These are phyloP conservation scores for Chelidonichthys spinosus DNA, from an alignment of 2,797 vertebrate species.

Conservation along the genomic window DNA sequence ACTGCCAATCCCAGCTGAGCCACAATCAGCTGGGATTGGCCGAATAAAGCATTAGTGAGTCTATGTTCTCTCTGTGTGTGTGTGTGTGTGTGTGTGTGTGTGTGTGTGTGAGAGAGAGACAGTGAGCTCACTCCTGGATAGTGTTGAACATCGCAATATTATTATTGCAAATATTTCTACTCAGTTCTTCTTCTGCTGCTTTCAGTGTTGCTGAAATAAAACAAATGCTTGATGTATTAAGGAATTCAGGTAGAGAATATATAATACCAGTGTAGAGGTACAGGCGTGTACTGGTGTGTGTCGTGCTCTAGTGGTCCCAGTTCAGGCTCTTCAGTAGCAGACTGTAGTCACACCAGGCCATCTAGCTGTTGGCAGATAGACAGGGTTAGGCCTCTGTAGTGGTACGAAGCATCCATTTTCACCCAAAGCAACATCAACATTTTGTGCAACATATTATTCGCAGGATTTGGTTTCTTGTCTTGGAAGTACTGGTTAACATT, in stretches of 20 bases:
- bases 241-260: background rate
- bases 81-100: no score
- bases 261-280: background rate
- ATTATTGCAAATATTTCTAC: no score
- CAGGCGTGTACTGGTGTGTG: background rate
- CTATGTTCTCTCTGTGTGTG: no score
- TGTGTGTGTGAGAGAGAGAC: no score
- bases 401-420: slow-evolving; percentile 29
- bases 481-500: background rate
- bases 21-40: no score
- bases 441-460: slow-evolving; percentile 9
- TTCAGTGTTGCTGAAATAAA: no score
- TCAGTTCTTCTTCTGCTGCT: no score
- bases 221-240: no score
- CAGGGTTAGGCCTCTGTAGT: slow-evolving; percentile 49
- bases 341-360: slow-evolving; percentile 44
- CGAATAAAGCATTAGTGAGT: no score
- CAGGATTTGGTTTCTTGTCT: slow-evolving; percentile 24
- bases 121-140: no score
- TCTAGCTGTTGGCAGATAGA: slow-evolving; percentile 45
- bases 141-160: no score
- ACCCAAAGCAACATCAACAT: slow-evolving; percentile 39
- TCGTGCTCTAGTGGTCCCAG: background rate
- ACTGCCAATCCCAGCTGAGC: no score
- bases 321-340: slow-evolving; percentile 32